A percentile compares a stretch with the other conserved stretches of the same genome.
Evolutionary conservation across 2,113 vertebrate species (phyloP).

Genomic region (Datnioides undecimradiatus): DNA sequence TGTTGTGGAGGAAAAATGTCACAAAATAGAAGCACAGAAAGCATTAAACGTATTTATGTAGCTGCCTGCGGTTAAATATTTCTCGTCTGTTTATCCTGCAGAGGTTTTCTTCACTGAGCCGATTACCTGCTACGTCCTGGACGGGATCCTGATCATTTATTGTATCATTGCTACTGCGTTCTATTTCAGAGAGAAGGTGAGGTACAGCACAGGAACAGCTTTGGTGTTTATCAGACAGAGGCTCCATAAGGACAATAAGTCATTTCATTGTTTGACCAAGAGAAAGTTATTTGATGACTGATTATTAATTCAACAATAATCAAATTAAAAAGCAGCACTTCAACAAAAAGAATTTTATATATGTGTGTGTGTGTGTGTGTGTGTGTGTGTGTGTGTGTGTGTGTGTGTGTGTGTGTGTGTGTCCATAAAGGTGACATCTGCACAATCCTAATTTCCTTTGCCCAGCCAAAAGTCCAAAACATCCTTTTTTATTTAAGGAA

Average conservation of each 20-base stretch:
- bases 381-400: too few relatives aligned
- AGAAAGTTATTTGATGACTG: not conserved
- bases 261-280: too few relatives aligned
- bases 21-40: not conserved
- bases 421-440: too few relatives aligned
- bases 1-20: not conserved
- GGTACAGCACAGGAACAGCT: conserved; percentile 13
- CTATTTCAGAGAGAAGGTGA: conserved; percentile 91
- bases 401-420: too few relatives aligned
- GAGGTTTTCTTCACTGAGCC: conserved; percentile 78
- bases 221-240: not conserved
- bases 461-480: too few relatives aligned
- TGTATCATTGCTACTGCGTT: conserved; percentile 87
- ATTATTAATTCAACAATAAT: not conserved
- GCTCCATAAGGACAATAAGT: not conserved
- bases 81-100: conserved; percentile 27
- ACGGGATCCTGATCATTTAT: conserved; percentile 91
- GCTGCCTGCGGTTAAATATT: not conserved
- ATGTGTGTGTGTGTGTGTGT: too few relatives aligned
- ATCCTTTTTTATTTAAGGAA: too few relatives aligned
- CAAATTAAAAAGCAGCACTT: too few relatives aligned
- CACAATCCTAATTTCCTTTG: too few relatives aligned
- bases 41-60: not conserved
- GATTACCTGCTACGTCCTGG: conserved; percentile 90
- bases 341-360: too few relatives aligned